Base-by-base conservation (phyloP, 2,888 invertebrate species). In the Lasiommata megera region DNA sequence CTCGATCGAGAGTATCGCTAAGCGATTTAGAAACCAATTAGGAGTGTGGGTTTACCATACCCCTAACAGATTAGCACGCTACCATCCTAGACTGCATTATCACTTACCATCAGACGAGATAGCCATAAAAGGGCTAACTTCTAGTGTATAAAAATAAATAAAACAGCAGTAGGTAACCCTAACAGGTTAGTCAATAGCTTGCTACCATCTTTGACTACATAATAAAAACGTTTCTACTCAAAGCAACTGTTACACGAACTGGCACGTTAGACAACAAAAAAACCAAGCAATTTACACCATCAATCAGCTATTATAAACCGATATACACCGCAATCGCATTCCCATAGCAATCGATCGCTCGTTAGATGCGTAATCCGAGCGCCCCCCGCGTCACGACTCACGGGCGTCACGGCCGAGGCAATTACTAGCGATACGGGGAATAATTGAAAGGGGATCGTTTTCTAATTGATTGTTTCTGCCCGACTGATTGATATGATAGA, bases 391-490 rank as follows among this genome's bases (percentile, higher is more conserved):
- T 29, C 29, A 11, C 34, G 36, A 37, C 23, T 77, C 74, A 67
- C 72, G 66, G 38, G 28, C 51, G 38, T 77, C 74, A 67, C 72
- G 65, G 67, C 64, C 67, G 66, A 80, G 78, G 78, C 84, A 84
- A 85, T 85, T 84, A 85, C 78, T 64, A 72, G 77, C 77, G 81
- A 78, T 80, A 77, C 79, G 74, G 73, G 68, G 73, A 74, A 78
- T 85, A 87, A 87, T 88, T 88, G 87, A 88, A 88, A 81, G 84
- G 86, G 87, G 85, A 80, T 84, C 79, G 78, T 61, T 71, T 75
- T 79, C 83, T 86, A 87, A 88, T 87, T 86, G 88, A 87, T 87
- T 86, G 86, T 84, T 83, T 84, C 85, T 81, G 85, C 79, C 68
- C 76, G 77, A 75, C 73, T 75, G 82, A 72, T 72, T 84, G 86